Evolutionary conservation across 2,888 invertebrate species (phyloP).

Genomic region (Platypus cylindrus): DNA sequence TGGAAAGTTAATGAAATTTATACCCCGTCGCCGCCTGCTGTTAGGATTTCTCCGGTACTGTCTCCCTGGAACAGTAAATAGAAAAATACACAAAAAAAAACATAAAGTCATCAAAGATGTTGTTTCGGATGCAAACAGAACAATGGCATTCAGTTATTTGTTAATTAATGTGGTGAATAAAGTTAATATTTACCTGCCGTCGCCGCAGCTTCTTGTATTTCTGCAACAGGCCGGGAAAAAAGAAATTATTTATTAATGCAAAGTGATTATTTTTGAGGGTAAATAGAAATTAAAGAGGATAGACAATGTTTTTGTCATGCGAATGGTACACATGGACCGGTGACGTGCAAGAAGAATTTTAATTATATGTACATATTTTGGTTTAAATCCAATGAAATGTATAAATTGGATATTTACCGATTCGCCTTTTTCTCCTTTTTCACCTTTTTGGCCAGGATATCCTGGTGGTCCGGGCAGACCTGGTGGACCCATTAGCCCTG

Average conservation of each 20-base stretch:
- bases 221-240: conserved; percentile 34
- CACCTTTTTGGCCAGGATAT: conserved; percentile 80
- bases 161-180: conserved; percentile 9
- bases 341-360: neutral
- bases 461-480: conserved; percentile 73
- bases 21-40: conserved; percentile 60
- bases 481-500: conserved; percentile 89
- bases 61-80: conserved; percentile 56
- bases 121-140: conserved; percentile 3
- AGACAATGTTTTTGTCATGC: no score
- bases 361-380: neutral
- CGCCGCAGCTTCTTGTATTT: conserved; percentile 75
- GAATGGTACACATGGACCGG: neutral
- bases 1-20: no score
- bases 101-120: conserved; percentile 9
- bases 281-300: no score
- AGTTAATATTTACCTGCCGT: conserved; percentile 56
- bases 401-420: conserved; percentile 52
- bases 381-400: neutral
- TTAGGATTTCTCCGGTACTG: conserved; percentile 59
- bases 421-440: conserved; percentile 87
- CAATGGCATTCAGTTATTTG: conserved; percentile 9
- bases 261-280: neutral
- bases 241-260: conserved; percentile 4
- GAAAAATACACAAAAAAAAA: conserved; percentile 29